Conservation (phyloP, 2,113 vertebrate genomes). For the Sus scrofa region T2T-Sscrofa CM000826.6:150522501-150523000, state of each 20-base stretch:
- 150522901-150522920: neutral
- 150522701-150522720: neutral
- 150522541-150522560: neutral
- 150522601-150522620: neutral
- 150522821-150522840: no score
- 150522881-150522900: no score
- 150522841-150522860: no score
- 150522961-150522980: neutral
- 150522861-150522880: no score
- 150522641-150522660: neutral
- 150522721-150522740: neutral
- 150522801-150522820: neutral
- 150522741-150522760: neutral
- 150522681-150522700: neutral
- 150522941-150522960: neutral
- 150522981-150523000: fast-evolving
- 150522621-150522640: neutral
- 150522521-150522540: fast-evolving
- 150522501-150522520: neutral
- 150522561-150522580: neutral
- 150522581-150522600: neutral
- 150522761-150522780: neutral
- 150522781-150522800: neutral
- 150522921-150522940: no score
- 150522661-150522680: neutral